A percentile compares a stretch with the other conserved stretches of the same genome.
Evolutionary conservation across 2,113 vertebrate genomes (phyloP).

Genomic region (Macrotus californicus): DNA sequence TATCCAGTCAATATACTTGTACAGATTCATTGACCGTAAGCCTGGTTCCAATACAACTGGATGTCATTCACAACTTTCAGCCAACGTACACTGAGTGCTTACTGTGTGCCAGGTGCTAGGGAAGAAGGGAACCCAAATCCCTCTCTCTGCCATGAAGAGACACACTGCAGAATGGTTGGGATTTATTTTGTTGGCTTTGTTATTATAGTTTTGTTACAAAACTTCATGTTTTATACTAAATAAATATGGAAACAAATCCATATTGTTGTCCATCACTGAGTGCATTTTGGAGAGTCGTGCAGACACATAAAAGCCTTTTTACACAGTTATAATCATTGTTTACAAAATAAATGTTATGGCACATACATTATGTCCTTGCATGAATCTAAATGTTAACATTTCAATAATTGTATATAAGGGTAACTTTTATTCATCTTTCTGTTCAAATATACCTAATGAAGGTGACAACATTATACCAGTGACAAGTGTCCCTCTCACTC

Average conservation of each 20-base stretch:
- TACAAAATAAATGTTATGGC: background rate
- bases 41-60: background rate
- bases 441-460: background rate
- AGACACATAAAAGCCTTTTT: background rate
- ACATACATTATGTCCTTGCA: background rate
- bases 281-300: background rate
- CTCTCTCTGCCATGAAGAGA: background rate
- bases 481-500: background rate
- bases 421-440: background rate
- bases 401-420: background rate
- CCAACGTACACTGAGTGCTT: background rate
- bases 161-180: background rate
- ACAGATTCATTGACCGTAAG: background rate
- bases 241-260: background rate
- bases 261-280: background rate
- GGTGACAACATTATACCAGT: background rate
- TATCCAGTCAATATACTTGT: background rate
- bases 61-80: background rate
- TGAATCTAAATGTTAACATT: background rate
- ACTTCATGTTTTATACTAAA: background rate
- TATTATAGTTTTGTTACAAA: background rate
- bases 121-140: background rate
- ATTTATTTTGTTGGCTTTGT: background rate
- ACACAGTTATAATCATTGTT: background rate
- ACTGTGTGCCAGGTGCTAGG: background rate